phyloP scores from a whole-genome alignment of 2,888 invertebrate genomes.

The Clusia tigrina region DNA sequence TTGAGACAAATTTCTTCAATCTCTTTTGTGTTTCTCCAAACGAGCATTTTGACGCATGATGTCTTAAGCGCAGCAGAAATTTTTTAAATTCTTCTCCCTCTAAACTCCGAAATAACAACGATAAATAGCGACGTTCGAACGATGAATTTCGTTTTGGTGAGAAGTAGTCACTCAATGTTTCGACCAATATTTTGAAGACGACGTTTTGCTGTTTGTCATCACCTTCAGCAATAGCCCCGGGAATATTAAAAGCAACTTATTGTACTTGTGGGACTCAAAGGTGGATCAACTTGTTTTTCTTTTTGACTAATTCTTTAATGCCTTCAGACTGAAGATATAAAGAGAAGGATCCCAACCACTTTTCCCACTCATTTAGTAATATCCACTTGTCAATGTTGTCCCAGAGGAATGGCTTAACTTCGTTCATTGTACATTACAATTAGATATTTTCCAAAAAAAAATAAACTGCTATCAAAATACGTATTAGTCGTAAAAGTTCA shows the following conservation, averaged over 20 bases:
- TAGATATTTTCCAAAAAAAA: not conserved
- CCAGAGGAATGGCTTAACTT: slow-evolving; percentile 33
- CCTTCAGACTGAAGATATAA: slow-evolving; percentile 34
- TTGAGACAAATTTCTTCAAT: slow-evolving; percentile 33
- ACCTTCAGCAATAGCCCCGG: slow-evolving; percentile 29
- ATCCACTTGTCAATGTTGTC: slow-evolving; percentile 34
- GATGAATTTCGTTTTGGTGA: slow-evolving; percentile 37
- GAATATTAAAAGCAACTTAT: slow-evolving; percentile 35
- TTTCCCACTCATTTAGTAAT: slow-evolving; percentile 36
- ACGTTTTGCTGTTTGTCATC: slow-evolving; percentile 19
- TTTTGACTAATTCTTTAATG: slow-evolving; percentile 29
- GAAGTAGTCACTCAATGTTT: slow-evolving; percentile 34
- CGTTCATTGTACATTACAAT: slow-evolving; percentile 7
- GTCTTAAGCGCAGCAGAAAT: slow-evolving; percentile 41
- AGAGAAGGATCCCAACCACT: slow-evolving; percentile 31
- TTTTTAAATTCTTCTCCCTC: slow-evolving; percentile 48
- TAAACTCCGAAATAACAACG: slow-evolving; percentile 44
- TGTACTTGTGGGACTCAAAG: slow-evolving; percentile 34
- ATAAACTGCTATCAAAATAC: no score
- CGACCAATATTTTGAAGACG: slow-evolving; percentile 31
- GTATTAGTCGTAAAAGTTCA: no score
- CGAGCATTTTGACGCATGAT: slow-evolving; percentile 24
- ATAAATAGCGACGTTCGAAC: slow-evolving; percentile 47
- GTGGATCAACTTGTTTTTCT: slow-evolving; percentile 32
- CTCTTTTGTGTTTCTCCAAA: slow-evolving; percentile 26